A percentile compares a stretch with the other conserved stretches of the same genome.
phyloP scores from a whole-genome alignment of 2,113 vertebrate species.

The Pterocles burchelli region DNA sequence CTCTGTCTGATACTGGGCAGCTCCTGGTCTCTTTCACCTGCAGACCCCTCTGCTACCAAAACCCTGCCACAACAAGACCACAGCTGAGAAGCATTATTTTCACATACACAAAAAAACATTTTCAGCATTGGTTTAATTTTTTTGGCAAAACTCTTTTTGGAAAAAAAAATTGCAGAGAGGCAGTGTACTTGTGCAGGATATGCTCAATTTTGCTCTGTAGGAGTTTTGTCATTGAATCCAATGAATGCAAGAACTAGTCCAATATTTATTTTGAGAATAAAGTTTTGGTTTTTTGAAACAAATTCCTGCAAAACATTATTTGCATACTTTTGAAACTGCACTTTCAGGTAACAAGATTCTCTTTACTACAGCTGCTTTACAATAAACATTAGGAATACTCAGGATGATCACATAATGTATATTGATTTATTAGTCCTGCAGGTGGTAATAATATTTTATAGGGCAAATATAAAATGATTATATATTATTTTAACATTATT shows the following conservation, averaged over 20 bases:
- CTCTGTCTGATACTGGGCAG: neutral
- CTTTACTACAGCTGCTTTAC: neutral
- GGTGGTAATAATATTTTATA: neutral
- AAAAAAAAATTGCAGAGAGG: neutral
- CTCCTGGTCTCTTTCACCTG: neutral
- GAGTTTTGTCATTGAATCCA: neutral
- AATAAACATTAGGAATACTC: neutral
- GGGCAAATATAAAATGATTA: neutral
- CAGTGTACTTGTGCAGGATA: neutral
- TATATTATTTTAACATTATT: neutral
- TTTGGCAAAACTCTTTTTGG: neutral
- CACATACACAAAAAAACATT: fast-evolving
- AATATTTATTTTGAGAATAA: neutral
- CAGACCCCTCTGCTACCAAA: neutral
- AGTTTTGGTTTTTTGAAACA: neutral
- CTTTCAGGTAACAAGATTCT: neutral
- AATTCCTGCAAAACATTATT: neutral
- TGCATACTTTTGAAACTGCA: neutral
- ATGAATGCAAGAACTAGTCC: neutral
- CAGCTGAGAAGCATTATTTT: neutral
- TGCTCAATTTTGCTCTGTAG: neutral
- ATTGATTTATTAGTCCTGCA: neutral
- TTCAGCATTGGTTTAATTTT: neutral
- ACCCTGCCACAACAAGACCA: fast-evolving
- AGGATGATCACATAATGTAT: neutral